These are phyloP conservation scores for Periphyllus acericola DNA, from an alignment of 2,888 invertebrate species.

Conservation along the genomic window DNA sequence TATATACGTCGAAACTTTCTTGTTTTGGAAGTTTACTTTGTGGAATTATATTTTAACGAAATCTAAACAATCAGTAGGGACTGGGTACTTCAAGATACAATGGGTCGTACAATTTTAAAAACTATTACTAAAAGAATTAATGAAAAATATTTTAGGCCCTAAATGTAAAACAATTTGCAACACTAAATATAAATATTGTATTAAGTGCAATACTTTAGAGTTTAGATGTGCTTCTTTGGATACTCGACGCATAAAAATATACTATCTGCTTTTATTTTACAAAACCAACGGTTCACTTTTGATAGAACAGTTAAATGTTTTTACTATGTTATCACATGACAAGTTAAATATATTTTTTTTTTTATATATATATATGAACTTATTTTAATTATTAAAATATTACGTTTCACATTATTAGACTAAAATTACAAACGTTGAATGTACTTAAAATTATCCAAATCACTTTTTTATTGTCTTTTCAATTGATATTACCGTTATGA, in stretches of 20 bases:
- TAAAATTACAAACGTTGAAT: neutral
- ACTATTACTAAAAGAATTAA: neutral
- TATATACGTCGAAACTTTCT: too few relatives aligned
- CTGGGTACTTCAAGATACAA: too few relatives aligned
- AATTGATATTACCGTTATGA: too few relatives aligned
- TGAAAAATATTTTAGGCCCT: neutral
- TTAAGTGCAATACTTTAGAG: neutral
- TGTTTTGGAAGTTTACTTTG: too few relatives aligned
- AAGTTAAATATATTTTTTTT: neutral
- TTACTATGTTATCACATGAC: neutral
- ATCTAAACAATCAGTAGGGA: too few relatives aligned
- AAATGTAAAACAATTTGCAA: neutral
- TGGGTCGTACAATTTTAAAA: too few relatives aligned
- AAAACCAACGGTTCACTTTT: neutral
- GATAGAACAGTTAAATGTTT: neutral
- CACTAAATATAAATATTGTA: neutral
- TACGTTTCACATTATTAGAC: neutral
- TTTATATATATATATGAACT: too few relatives aligned
- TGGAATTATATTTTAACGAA: too few relatives aligned
- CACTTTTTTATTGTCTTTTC: neutral
- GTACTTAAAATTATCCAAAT: neutral
- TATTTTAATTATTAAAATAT: too few relatives aligned
- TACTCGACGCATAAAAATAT: neutral
- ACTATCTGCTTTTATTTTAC: neutral
- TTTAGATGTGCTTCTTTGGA: too few relatives aligned